Conservation (phyloP, 1,140 invertebrate genomes). For the Ridgeia piscesae region DNA sequence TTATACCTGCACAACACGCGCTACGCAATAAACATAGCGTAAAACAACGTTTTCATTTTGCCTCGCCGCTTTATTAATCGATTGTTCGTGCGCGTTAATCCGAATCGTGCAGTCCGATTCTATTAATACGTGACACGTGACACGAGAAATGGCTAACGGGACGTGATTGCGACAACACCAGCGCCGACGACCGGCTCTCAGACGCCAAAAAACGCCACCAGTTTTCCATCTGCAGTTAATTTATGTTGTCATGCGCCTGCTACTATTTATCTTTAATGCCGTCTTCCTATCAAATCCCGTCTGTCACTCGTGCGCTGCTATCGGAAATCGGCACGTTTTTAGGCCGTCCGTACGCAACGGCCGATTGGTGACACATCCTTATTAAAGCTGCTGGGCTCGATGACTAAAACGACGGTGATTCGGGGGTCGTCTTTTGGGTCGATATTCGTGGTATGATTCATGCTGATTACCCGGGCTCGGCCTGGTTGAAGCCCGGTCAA, state of each 20-base stretch:
- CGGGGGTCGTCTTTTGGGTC: no score
- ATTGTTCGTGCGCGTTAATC: not conserved
- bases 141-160: not conserved
- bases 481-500: not conserved
- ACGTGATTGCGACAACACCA: not conserved
- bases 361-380: not conserved
- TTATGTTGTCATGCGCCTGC: not conserved
- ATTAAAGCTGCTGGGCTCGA: not conserved
- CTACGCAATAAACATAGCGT: not conserved
- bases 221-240: not conserved
- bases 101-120: not conserved
- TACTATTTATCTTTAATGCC: not conserved
- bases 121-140: not conserved
- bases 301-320: not conserved
- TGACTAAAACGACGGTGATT: not conserved
- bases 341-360: not conserved
- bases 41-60: not conserved
- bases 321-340: not conserved
- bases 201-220: not conserved
- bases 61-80: not conserved
- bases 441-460: not conserved
- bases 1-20: not conserved
- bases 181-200: not conserved
- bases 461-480: not conserved
- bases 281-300: not conserved